These are phyloP conservation scores for Bombus huntii DNA, from an alignment of 1,140 invertebrate species.

Conservation along the genomic window DNA sequence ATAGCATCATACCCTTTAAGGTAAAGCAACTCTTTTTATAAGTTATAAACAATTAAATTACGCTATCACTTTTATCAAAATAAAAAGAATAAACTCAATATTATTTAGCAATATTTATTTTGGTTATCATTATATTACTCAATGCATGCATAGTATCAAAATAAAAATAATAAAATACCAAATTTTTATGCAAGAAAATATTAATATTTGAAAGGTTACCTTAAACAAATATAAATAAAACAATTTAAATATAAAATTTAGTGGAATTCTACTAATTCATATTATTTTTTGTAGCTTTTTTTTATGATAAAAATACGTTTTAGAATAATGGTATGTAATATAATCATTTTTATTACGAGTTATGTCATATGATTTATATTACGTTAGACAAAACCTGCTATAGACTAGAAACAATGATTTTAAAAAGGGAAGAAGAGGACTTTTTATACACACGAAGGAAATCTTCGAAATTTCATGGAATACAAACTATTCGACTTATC, in stretches of 20 bases:
- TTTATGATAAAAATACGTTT: neutral
- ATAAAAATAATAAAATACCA: neutral
- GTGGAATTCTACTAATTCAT: neutral
- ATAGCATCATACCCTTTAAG: slow-evolving; percentile 39
- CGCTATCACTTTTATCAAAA: neutral
- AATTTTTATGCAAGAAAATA: neutral
- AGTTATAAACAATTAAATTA: neutral
- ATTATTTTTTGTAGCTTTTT: neutral
- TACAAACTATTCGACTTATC: neutral
- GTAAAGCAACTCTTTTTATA: neutral
- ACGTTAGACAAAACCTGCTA: neutral
- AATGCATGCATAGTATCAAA: neutral
- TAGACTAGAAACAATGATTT: slow-evolving; percentile 9
- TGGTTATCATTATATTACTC: neutral
- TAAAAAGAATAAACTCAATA: neutral
- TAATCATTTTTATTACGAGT: neutral
- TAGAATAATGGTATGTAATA: neutral
- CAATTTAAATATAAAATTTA: neutral
- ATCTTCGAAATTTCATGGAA: neutral
- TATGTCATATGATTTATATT: neutral
- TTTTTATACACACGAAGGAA: neutral
- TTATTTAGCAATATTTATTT: neutral
- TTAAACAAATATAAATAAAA: neutral
- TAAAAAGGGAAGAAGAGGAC: neutral
- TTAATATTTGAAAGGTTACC: neutral